phyloP scores from a whole-genome alignment of 1,140 invertebrate species.

The Linepithema humile region DNA sequence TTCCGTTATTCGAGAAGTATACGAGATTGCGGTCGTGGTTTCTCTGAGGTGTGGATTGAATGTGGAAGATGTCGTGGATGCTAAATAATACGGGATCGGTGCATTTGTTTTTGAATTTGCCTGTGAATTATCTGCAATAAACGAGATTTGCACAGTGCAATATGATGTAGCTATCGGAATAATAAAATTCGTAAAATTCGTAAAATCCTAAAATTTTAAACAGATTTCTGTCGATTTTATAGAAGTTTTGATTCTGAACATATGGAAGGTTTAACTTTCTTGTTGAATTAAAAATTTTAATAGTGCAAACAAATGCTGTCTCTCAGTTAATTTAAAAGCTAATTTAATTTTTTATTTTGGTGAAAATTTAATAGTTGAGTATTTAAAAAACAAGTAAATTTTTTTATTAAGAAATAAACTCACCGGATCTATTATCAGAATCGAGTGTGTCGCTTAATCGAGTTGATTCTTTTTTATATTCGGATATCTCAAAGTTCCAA shows the following conservation, averaged over 20 bases:
- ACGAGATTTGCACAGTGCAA: neutral
- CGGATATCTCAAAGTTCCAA: constrained; percentile 10
- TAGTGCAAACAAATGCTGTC: neutral
- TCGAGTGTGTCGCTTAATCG: neutral
- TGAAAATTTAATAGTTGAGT: neutral
- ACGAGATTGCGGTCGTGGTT: constrained; percentile 31
- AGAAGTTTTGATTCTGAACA: too few relatives aligned
- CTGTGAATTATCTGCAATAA: constrained; percentile 29
- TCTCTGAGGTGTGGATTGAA: constrained; percentile 40
- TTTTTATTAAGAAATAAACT: neutral
- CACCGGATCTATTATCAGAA: constrained; percentile 30
- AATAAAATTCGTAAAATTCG: too few relatives aligned
- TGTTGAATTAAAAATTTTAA: neutral
- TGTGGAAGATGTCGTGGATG: neutral
- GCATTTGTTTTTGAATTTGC: neutral
- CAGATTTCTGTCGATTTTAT: too few relatives aligned
- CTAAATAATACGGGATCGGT: neutral
- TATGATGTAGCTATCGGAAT: neutral
- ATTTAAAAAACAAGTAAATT: too few relatives aligned
- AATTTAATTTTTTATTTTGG: neutral
- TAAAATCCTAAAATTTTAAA: too few relatives aligned
- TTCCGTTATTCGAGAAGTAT: constrained; percentile 69
- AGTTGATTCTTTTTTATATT: constrained; percentile 13
- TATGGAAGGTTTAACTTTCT: neutral
- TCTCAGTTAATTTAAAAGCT: neutral